Evolutionary conservation across 2,888 invertebrate genomes (phyloP).

Genomic region (Suillia variegata): DNA sequence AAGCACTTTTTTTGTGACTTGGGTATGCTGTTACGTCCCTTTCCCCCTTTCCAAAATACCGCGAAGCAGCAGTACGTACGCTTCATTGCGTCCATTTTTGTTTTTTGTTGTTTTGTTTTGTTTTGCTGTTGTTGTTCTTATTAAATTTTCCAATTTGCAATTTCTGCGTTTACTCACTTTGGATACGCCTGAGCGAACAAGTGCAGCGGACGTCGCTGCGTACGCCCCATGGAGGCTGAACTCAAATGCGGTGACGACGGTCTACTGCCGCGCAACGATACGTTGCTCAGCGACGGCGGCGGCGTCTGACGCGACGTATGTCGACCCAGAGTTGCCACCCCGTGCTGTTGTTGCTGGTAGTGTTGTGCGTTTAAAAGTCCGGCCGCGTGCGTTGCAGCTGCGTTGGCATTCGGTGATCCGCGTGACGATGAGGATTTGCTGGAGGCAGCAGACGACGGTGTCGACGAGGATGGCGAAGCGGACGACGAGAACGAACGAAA

Average conservation of each 20-base stretch:
- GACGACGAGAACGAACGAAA: slow-evolving; percentile 50
- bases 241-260: slow-evolving; percentile 16
- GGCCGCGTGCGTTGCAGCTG: not conserved
- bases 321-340: slow-evolving; percentile 17
- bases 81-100: too few species aligned
- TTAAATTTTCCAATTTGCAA: too few species aligned
- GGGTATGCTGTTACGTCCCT: too few species aligned
- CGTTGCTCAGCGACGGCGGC: slow-evolving; percentile 18
- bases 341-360: slow-evolving; percentile 14
- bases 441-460: slow-evolving; percentile 19
- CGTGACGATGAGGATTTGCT: not conserved
- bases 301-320: slow-evolving; percentile 15
- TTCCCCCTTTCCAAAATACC: too few species aligned
- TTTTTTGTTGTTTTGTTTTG: too few species aligned
- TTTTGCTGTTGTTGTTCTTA: too few species aligned
- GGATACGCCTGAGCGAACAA: slow-evolving; percentile 55
- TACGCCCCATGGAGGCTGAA: slow-evolving; percentile 32
- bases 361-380: slow-evolving; percentile 17
- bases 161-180: slow-evolving; percentile 51
- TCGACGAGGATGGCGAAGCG: slow-evolving; percentile 25
- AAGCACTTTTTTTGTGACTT: too few species aligned
- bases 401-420: slow-evolving; percentile 1
- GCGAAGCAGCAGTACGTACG: too few species aligned
- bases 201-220: slow-evolving; percentile 49
- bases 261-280: not conserved